These are phyloP conservation scores for Ophonus ardosiacus DNA, from an alignment of 2,888 invertebrate species.

Conservation along the genomic window DNA sequence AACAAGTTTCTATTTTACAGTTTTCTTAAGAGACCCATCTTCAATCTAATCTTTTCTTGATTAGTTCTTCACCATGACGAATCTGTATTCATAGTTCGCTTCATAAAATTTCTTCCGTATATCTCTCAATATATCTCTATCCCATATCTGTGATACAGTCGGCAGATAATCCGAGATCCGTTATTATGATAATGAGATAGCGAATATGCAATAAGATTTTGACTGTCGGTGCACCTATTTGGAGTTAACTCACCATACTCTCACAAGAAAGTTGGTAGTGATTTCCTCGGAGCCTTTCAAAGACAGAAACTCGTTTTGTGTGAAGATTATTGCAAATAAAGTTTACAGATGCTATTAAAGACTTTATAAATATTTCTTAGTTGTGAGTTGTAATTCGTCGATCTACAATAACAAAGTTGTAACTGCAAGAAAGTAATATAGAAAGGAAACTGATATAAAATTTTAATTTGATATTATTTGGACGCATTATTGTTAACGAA, in stretches of 20 bases:
- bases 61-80: too few species aligned
- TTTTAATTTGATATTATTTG: too few species aligned
- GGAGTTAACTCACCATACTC: background rate
- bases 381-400: background rate
- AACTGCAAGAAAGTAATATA: too few species aligned
- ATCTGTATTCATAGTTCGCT: too few species aligned
- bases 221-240: background rate
- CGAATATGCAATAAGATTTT: background rate
- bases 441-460: too few species aligned
- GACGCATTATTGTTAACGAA: too few species aligned
- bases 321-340: background rate
- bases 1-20: too few species aligned
- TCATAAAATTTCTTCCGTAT: too few species aligned
- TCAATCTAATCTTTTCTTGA: too few species aligned
- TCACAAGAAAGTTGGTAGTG: background rate
- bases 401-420: too few species aligned
- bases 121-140: background rate
- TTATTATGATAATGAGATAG: background rate
- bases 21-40: too few species aligned
- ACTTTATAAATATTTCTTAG: background rate
- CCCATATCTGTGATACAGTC: background rate
- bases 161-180: background rate
- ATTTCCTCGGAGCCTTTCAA: background rate
- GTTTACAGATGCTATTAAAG: too few species aligned
- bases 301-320: background rate